Conservation (phyloP, 92 coral and sea anemone genomes). For the Porites divaricata region DNA sequence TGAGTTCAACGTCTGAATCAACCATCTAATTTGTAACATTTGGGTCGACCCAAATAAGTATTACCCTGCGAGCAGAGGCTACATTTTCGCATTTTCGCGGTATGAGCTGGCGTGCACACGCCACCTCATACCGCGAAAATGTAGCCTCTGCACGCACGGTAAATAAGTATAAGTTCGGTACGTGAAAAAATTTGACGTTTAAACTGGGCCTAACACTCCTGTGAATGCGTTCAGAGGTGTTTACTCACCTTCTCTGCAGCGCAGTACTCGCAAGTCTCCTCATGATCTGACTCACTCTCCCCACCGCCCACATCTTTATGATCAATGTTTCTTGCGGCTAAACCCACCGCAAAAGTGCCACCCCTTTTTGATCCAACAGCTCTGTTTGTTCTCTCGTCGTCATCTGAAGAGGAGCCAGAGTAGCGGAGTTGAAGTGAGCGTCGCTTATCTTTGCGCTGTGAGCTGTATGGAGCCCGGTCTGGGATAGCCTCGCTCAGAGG, state of each 20-base stretch:
- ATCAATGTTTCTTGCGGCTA: constrained; percentile 81
- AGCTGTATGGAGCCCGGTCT: constrained; percentile 73
- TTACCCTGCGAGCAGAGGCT: too few relatives aligned
- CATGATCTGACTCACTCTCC: constrained; percentile 79
- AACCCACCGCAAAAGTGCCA: constrained; percentile 95
- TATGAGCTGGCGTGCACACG: too few relatives aligned
- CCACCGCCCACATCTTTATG: constrained; percentile 48
- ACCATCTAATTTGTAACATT: too few relatives aligned
- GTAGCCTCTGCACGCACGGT: too few relatives aligned
- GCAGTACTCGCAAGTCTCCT: constrained; percentile 95
- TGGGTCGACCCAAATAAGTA: too few relatives aligned
- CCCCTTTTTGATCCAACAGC: constrained; percentile 56
- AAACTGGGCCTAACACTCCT: too few relatives aligned
- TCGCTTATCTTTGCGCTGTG: constrained; percentile 73
- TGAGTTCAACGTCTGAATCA: too few relatives aligned
- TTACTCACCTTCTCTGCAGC: constrained; percentile 90
- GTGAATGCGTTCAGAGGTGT: not conserved
- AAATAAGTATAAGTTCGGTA: too few relatives aligned
- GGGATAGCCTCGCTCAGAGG: constrained; percentile 83
- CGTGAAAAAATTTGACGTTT: too few relatives aligned
- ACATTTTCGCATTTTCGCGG: too few relatives aligned
- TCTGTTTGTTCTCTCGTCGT: constrained; percentile 88
- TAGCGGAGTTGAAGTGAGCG: constrained; percentile 77
- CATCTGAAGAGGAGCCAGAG: constrained; percentile 91
- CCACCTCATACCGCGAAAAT: too few relatives aligned